A percentile compares a stretch with the other conserved stretches of the same genome.
These are phyloP conservation scores for Natator depressus DNA, from an alignment of 2,113 vertebrate species.

Conservation along the genomic window DNA sequence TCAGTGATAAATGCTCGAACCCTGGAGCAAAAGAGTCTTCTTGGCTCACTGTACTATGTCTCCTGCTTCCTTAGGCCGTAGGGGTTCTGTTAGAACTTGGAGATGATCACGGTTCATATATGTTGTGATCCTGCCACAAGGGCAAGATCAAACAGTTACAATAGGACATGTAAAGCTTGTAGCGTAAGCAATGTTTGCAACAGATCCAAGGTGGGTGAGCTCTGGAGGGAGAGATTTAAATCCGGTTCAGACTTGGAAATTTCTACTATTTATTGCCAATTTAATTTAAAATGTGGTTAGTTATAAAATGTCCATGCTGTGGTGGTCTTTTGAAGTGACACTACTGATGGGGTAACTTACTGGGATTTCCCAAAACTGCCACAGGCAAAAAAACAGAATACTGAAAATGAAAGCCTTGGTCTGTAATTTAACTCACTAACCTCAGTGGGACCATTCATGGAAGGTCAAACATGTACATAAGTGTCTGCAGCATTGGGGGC, in stretches of 20 bases:
- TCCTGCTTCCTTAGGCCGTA: background rate
- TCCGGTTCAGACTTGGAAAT: background rate
- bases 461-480: background rate
- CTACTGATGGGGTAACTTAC: background rate
- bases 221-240: background rate
- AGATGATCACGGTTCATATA: background rate
- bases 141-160: background rate
- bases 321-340: no score
- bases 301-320: background rate
- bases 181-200: background rate
- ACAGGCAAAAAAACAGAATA: background rate
- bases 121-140: background rate
- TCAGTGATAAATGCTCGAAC: background rate
- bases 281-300: background rate
- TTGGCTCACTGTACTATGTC: background rate
- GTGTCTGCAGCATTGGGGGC: background rate
- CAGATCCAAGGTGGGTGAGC: background rate
- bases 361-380: background rate
- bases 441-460: background rate
- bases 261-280: background rate
- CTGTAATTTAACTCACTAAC: background rate
- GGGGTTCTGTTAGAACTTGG: background rate
- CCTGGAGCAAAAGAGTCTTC: background rate
- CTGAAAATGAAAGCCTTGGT: background rate
- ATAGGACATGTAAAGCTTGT: background rate